Conservation (phyloP, 2,888 invertebrate genomes). For the Drosophila rubida region DNA sequence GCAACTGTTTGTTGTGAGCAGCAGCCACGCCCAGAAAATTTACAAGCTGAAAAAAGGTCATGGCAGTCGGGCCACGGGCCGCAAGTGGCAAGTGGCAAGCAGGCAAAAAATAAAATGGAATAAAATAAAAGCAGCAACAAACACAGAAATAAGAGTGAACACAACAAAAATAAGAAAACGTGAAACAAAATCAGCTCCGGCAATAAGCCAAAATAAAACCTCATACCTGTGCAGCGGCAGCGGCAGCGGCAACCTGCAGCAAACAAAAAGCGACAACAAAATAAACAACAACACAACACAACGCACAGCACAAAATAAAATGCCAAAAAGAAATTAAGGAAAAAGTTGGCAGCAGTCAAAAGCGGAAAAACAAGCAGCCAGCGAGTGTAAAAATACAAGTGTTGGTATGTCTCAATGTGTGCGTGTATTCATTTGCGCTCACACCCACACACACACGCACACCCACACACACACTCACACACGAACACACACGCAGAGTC, state of each 20-base stretch:
- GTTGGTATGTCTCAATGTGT: constrained; percentile 6
- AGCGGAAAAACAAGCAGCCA: constrained; percentile 46
- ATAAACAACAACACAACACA: constrained; percentile 9
- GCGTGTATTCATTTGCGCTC: constrained; percentile 24
- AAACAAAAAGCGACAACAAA: constrained; percentile 17
- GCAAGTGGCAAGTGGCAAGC: constrained; percentile 52
- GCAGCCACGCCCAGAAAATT: constrained; percentile 69
- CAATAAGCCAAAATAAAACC: constrained; percentile 72
- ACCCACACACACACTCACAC: background rate
- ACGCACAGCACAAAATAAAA: constrained; percentile 39
- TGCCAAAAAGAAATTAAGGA: constrained; percentile 48
- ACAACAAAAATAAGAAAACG: constrained; percentile 42
- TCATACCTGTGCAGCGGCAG: constrained; percentile 54
- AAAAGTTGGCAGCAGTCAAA: constrained; percentile 56
- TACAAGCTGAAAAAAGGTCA: constrained; percentile 70
- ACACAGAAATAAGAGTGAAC: constrained; percentile 21
- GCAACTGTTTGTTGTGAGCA: constrained; percentile 50
- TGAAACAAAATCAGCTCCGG: constrained; percentile 58
- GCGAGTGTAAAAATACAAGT: constrained; percentile 47
- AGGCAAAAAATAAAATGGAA: constrained; percentile 10
- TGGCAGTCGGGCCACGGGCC: constrained; percentile 43
- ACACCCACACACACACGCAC: constrained; percentile 20
- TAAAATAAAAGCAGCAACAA: constrained; percentile 9
- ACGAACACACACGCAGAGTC: constrained; percentile 40
- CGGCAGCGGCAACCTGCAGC: constrained; percentile 27